These are phyloP conservation scores for Podiceps cristatus DNA, from an alignment of 2,113 vertebrate genomes.

Conservation along the genomic window DNA sequence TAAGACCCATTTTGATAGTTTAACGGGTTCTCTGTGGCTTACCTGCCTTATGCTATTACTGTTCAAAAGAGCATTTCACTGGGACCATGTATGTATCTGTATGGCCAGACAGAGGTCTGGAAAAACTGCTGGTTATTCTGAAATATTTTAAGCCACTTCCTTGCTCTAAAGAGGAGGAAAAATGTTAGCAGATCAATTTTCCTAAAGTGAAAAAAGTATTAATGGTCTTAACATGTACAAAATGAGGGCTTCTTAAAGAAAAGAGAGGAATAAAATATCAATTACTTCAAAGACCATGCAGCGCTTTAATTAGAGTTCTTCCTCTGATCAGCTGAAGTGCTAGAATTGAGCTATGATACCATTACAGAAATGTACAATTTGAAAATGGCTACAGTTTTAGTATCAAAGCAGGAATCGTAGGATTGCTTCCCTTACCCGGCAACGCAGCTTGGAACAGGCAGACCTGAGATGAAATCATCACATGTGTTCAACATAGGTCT, in stretches of 20 bases:
- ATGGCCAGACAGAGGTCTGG: not conserved
- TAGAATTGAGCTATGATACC: not conserved
- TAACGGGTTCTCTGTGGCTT: not conserved
- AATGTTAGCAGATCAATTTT: not conserved
- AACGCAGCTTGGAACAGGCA: not conserved
- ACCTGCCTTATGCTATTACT: not conserved
- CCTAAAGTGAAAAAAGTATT: not conserved
- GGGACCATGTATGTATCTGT: not conserved
- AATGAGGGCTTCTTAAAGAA: not conserved
- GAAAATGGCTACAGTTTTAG: not conserved
- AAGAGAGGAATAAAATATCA: not conserved
- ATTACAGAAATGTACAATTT: not conserved
- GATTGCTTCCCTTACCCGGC: not conserved
- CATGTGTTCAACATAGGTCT: not conserved
- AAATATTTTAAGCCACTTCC: not conserved
- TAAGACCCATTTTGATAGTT: not conserved
- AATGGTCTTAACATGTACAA: not conserved
- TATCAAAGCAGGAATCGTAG: not conserved
- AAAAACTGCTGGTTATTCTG: not conserved
- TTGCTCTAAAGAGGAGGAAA: not conserved
- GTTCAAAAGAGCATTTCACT: not conserved
- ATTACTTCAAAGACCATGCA: not conserved
- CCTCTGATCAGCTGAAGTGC: not conserved
- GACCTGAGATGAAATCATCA: not conserved
- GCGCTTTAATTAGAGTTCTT: not conserved